These are phyloP conservation scores for Rhadina sibilatrix DNA, from an alignment of 2,113 vertebrate species.

Conservation along the genomic window DNA sequence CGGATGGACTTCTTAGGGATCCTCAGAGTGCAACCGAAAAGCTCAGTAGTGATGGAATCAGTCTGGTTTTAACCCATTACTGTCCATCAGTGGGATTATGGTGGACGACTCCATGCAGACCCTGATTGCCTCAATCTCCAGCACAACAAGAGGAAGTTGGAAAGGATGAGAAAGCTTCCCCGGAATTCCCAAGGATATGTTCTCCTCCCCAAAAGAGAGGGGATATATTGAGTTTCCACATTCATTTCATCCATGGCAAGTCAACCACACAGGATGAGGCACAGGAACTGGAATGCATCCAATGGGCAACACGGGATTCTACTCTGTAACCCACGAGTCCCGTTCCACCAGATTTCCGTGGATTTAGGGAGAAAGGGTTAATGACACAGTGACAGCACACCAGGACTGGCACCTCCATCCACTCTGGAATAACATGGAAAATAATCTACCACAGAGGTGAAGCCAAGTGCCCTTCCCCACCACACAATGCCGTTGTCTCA, in stretches of 20 bases:
- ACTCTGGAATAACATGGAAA: background rate
- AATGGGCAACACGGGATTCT: accelerated
- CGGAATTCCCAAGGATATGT: accelerated
- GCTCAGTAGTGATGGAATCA: background rate
- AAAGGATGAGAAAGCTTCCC: background rate
- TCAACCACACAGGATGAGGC: background rate
- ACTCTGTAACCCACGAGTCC: accelerated
- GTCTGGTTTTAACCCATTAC: background rate
- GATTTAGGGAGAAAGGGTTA: background rate
- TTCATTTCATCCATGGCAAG: background rate
- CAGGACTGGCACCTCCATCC: background rate
- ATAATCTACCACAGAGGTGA: background rate
- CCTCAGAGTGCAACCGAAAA: background rate
- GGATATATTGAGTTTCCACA: background rate
- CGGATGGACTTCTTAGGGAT: background rate
- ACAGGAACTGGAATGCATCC: background rate
- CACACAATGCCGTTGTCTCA: accelerated
- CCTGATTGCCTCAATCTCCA: background rate
- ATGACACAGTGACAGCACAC: background rate
- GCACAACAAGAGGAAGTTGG: background rate
- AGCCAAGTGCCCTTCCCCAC: background rate
- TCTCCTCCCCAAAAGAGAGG: background rate
- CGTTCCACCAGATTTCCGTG: accelerated
- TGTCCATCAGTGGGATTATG: background rate
- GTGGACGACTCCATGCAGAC: accelerated